Conservation (phyloP, 1,140 invertebrate genomes). For the Aphelenchoides avenae region DNA sequence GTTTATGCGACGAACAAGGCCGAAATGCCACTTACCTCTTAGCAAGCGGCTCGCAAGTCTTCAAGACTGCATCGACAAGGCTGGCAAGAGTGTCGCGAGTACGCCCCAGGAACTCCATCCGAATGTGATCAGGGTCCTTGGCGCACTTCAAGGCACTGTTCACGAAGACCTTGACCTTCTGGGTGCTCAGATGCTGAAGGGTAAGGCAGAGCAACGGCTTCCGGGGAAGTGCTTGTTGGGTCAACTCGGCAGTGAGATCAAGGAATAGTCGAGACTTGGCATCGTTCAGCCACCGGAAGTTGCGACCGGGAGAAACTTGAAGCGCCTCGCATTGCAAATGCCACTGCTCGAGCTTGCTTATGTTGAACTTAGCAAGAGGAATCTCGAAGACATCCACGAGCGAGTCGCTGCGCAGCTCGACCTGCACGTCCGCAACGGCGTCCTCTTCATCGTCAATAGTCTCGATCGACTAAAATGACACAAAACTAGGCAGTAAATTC, state of each 20-base stretch:
- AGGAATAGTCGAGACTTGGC: constrained; percentile 7
- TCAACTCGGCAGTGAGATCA: constrained; percentile 6
- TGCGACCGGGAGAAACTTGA: constrained; percentile 12
- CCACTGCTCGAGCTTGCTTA: constrained; percentile 2
- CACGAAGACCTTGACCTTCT: constrained; percentile 10
- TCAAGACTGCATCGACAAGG: constrained; percentile 6
- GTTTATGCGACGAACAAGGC: too few relatives aligned
- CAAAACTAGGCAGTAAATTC: neutral
- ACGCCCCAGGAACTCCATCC: neutral
- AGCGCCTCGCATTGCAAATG: neutral
- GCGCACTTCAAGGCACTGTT: constrained; percentile 3
- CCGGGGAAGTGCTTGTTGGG: neutral
- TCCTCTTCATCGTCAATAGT: neutral
- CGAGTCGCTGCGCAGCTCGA: constrained; percentile 1
- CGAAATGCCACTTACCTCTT: too few relatives aligned
- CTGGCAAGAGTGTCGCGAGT: constrained; percentile 10
- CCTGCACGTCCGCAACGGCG: neutral
- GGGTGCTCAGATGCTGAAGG: neutral
- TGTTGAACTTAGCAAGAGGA: neutral
- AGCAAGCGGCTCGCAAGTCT: constrained; percentile 14
- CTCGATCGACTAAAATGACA: constrained; percentile 1
- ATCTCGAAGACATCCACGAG: neutral
- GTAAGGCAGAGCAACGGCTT: constrained; percentile 9
- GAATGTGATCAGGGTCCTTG: neutral
- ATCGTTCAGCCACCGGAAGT: constrained; percentile 13